These are phyloP conservation scores for Cataglyphis albicans DNA, from an alignment of 2,888 invertebrate genomes.

Conservation along the genomic window DNA sequence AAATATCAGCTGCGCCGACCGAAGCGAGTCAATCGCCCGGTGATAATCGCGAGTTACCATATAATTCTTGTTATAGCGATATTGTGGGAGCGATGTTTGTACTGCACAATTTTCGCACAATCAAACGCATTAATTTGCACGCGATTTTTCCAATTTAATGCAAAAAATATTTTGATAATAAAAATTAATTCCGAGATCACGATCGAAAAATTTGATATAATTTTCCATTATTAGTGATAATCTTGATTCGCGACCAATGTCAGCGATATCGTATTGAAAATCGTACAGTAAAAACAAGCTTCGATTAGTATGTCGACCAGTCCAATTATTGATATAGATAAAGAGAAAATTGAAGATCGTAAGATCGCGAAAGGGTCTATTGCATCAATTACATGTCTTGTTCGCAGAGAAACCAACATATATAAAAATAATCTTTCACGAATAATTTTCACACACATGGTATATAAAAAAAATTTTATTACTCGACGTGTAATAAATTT, in stretches of 20 bases:
- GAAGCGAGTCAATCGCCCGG: conserved; percentile 33
- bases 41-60: conserved; percentile 37
- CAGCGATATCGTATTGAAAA: conserved; percentile 11
- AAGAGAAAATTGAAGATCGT: conserved; percentile 24
- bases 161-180: not conserved
- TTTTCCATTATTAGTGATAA: not conserved
- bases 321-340: conserved; percentile 18
- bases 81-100: not conserved
- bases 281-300: conserved; percentile 35
- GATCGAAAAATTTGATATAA: not conserved
- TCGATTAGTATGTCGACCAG: conserved; percentile 20
- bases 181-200: not conserved
- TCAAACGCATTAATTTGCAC: not conserved
- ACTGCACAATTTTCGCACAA: conserved; percentile 25
- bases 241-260: not conserved
- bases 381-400: not conserved
- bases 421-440: not conserved
- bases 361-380: conserved; percentile 21
- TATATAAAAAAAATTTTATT: not conserved
- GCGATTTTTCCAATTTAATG: not conserved
- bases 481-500: not conserved
- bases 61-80: conserved; percentile 28
- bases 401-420: not conserved
- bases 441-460: not conserved
- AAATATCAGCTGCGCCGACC: conserved; percentile 61